These are phyloP conservation scores for Montipora capricornis DNA, from an alignment of 64 coral and sea anemone genomes.

Conservation along the genomic window DNA sequence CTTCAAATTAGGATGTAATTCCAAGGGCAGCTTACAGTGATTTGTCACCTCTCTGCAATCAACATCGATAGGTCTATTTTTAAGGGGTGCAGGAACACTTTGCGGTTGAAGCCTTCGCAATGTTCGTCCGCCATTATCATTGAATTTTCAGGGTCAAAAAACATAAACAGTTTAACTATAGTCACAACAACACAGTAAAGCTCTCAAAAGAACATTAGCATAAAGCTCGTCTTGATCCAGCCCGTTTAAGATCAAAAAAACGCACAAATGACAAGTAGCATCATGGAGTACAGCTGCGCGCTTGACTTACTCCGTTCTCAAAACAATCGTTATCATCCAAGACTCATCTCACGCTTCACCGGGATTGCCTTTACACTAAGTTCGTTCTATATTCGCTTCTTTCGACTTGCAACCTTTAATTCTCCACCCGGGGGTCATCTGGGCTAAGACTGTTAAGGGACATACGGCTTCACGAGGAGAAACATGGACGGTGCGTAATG, in stretches of 20 bases:
- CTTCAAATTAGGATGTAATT: background rate
- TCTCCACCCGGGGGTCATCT: conserved; percentile 32
- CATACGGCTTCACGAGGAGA: background rate
- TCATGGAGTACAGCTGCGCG: conserved; percentile 45
- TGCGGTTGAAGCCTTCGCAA: conserved; percentile 31
- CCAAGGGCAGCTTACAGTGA: background rate
- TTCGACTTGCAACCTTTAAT: conserved; percentile 3
- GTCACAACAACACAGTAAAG: conserved; percentile 44
- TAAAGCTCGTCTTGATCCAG: conserved; percentile 37
- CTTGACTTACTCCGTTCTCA: conserved; percentile 43
- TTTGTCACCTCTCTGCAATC: background rate
- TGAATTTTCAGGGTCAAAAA: conserved; percentile 31
- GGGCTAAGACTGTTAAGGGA: background rate
- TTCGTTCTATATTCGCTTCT: background rate
- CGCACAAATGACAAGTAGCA: conserved; percentile 34
- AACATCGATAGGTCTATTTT: background rate
- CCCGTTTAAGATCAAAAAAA: conserved; percentile 19
- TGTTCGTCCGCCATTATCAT: conserved; percentile 45
- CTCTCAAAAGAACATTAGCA: conserved; percentile 53
- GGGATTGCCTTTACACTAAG: conserved; percentile 1
- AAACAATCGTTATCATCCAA: conserved; percentile 41
- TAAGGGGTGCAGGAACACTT: background rate
- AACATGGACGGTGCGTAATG: conserved; percentile 18
- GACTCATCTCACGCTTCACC: conserved; percentile 27
- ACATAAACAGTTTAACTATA: conserved; percentile 52